phyloP scores from a whole-genome alignment of 2,888 invertebrate species.

The Apodemia duryi region DNA sequence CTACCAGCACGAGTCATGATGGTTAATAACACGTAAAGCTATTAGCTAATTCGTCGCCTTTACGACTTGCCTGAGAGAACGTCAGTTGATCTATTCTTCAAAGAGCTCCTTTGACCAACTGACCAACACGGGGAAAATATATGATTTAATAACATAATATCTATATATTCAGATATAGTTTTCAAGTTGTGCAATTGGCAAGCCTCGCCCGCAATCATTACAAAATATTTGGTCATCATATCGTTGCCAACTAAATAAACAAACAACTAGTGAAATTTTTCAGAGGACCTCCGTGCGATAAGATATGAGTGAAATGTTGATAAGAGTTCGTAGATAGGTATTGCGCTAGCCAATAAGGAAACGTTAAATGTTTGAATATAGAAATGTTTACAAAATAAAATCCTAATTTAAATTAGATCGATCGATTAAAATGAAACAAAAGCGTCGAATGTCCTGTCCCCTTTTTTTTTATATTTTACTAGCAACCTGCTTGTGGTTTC shows the following conservation, averaged over 20 bases:
- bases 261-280: conserved; percentile 62
- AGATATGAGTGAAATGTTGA: conserved; percentile 66
- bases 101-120: too few species aligned
- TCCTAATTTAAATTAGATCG: neutral
- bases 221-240: conserved; percentile 63
- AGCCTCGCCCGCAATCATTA: conserved; percentile 38
- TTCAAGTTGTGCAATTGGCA: conserved; percentile 40
- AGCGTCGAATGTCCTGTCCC: too few species aligned
- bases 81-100: too few species aligned
- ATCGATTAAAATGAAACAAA: neutral
- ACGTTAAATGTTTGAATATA: neutral
- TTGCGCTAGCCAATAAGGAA: neutral
- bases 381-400: neutral
- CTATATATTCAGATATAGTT: neutral
- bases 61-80: too few species aligned
- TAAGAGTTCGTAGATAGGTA: conserved; percentile 32
- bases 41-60: too few species aligned
- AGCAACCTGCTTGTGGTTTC: too few species aligned
- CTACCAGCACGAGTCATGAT: too few species aligned
- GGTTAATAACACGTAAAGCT: too few species aligned
- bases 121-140: too few species aligned
- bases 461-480: too few species aligned
- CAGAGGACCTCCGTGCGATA: conserved; percentile 47
- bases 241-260: conserved; percentile 51
- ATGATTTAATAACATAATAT: too few species aligned